Evolutionary conservation across 2,113 vertebrate genomes (phyloP).

Genomic region (Orycteropus afer): DNA sequence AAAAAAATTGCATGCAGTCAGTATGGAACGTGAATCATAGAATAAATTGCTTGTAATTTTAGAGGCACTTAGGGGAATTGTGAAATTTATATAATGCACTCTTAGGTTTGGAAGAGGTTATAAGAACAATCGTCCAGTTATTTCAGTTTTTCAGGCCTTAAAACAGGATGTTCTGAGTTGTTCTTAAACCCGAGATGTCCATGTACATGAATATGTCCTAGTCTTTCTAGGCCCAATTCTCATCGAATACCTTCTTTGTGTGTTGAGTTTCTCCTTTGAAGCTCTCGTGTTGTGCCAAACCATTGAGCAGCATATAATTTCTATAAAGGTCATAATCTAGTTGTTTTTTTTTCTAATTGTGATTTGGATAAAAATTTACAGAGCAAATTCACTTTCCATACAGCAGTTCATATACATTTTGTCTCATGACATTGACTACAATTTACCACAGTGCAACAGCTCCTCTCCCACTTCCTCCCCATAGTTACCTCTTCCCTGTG

Average conservation of each 20-base stretch:
- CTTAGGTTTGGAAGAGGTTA: constrained; percentile 82
- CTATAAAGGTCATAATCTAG: constrained; percentile 49
- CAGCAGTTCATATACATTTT: too few species aligned
- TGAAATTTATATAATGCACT: constrained; percentile 86
- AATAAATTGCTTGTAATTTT: constrained; percentile 88
- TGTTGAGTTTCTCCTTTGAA: constrained; percentile 28
- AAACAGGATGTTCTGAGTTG: constrained; percentile 51
- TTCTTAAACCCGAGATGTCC: constrained; percentile 25
- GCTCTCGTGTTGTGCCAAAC: not conserved
- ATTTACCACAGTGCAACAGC: too few species aligned
- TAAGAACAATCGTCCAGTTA: constrained; percentile 80
- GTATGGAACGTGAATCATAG: constrained; percentile 83
- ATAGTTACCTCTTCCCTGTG: too few species aligned
- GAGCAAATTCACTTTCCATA: too few species aligned
- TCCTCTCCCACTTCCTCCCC: too few species aligned
- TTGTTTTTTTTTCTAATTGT: too few species aligned
- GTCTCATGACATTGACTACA: too few species aligned
- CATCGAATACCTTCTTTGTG: not conserved
- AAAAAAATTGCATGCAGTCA: constrained; percentile 76
- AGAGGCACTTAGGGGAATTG: constrained; percentile 86
- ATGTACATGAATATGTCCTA: constrained; percentile 14
- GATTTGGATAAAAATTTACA: too few species aligned
- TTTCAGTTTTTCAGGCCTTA: constrained; percentile 79
- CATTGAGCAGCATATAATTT: constrained; percentile 37
- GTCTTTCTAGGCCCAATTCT: not conserved